Base-by-base conservation (phyloP, 2,888 invertebrate genomes). In the Artemia sinica region DNA sequence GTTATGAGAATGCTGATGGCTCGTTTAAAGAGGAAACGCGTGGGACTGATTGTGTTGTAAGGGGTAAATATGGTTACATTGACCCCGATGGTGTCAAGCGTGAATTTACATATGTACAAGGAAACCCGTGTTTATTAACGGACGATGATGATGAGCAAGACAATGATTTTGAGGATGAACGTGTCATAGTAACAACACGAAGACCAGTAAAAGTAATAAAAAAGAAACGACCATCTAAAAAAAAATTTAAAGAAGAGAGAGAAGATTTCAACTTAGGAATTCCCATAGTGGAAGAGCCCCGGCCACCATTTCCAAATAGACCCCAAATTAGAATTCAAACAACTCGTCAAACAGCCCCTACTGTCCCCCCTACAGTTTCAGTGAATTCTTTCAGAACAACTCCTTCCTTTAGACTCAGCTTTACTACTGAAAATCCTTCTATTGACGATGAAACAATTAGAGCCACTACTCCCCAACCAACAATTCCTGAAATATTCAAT, bases 21-120 rank as follows among this genome's bases (percentile, higher is more conserved):
- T 87, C 87, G 71, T 90, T 89, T 81, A 89, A 89, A 75, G 89
- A 90, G 75, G 89, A 90, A 77, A 89, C 89, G 5, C 80, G 89
- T 70, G 89, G 89, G 67, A 86, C 87, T 0, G 89, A 90, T 78
- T 90, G 89, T 77, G 88, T 90, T 0, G 89, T 89, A 8, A 83
- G 89, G 71, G 90, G 90, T 68, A 89, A 89, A 77, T 90, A 90
- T 77, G 90, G 90, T 41, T 90, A 90, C 80, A 81, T 90, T 12
- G 90, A 90, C 78, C 89, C 89, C 0, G 88, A 89, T 73, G 90
- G 90, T 73, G 88, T 89, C 79, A 88, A 88, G 75, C 79, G 89
- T 73, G 89, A 90, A 77, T 89, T 90, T 79, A 88, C 87, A 8
- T 90, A 90, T 78, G 89, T 89, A 0, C 88, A 88, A 48, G 89